Conservation (phyloP, 30 jellyfish, hydroid and myxozoan genomes). For the Chironex yamaguchii region DNA sequence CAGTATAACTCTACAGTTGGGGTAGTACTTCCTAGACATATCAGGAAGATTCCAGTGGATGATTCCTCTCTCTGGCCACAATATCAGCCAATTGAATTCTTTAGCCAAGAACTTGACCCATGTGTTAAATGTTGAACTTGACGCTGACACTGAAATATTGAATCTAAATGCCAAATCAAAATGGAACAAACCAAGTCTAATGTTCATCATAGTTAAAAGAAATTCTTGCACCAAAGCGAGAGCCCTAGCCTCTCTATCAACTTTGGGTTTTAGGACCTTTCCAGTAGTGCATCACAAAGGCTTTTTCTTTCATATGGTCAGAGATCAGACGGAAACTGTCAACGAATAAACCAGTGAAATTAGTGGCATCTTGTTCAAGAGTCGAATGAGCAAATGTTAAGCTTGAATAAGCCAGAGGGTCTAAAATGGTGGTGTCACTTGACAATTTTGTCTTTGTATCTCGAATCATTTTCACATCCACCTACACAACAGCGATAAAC, state of each 20-base stretch:
- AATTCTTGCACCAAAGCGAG: constrained; percentile 42
- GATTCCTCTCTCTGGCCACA: constrained; percentile 39
- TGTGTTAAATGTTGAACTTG: constrained; percentile 1
- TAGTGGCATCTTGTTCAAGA: no score
- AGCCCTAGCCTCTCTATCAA: neutral
- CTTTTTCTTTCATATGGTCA: neutral
- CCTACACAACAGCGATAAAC: no score
- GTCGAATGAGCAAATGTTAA: no score
- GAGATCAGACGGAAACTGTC: neutral
- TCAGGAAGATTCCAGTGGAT: neutral
- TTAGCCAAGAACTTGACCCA: constrained; percentile 30
- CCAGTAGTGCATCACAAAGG: constrained; percentile 47
- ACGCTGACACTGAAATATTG: constrained; percentile 4
- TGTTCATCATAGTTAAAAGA: constrained; percentile 2
- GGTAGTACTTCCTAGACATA: constrained; percentile 13
- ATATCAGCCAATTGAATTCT: constrained; percentile 12
- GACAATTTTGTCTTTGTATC: no score
- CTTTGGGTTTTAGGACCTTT: constrained; percentile 3
- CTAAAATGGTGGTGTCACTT: no score
- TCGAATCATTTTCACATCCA: no score
- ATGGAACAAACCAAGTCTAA: neutral
- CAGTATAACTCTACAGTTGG: constrained; percentile 33
- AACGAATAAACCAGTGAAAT: no score
- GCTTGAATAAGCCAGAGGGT: no score
- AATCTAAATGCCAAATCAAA: constrained; percentile 25